Percentiles rank a stretch among this genome's conserved stretches.
Conservation (phyloP, 2,113 vertebrate genomes). For the Trichomycterus rosablanca region DNA sequence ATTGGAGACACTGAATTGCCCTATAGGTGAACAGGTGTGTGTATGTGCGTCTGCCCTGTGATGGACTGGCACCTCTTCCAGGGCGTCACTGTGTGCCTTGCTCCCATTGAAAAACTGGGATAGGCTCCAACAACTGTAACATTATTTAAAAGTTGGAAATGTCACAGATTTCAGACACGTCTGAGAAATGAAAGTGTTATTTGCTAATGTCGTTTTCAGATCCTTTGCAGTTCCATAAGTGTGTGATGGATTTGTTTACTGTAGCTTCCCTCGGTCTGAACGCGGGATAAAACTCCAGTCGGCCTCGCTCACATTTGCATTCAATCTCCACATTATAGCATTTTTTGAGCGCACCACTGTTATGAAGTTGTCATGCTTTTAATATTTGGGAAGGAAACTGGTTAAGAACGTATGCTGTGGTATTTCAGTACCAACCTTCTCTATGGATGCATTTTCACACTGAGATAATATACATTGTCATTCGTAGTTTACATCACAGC, state of each 20-base stretch:
- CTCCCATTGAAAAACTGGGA: no score
- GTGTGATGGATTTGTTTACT: conserved; percentile 38
- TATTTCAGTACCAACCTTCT: background rate
- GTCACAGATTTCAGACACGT: no score
- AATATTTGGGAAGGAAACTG: background rate
- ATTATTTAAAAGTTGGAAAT: no score
- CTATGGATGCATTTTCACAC: background rate
- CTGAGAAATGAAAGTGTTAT: no score
- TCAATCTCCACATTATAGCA: conserved; percentile 22
- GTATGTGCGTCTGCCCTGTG: no score
- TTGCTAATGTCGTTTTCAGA: conserved; percentile 6
- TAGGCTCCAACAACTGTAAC: no score
- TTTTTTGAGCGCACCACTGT: background rate
- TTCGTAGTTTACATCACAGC: background rate
- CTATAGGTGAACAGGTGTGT: no score
- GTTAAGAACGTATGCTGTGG: background rate
- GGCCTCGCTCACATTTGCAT: conserved; percentile 16
- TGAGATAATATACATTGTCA: background rate
- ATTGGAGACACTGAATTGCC: no score
- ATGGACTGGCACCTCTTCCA: no score
- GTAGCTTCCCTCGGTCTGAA: conserved; percentile 17
- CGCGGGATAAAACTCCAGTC: conserved; percentile 26
- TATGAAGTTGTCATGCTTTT: background rate
- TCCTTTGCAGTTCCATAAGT: no score
- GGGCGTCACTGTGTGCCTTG: no score